Conservation (phyloP, 2,797 vertebrate genomes). For the Mergus octosetaceus region DNA sequence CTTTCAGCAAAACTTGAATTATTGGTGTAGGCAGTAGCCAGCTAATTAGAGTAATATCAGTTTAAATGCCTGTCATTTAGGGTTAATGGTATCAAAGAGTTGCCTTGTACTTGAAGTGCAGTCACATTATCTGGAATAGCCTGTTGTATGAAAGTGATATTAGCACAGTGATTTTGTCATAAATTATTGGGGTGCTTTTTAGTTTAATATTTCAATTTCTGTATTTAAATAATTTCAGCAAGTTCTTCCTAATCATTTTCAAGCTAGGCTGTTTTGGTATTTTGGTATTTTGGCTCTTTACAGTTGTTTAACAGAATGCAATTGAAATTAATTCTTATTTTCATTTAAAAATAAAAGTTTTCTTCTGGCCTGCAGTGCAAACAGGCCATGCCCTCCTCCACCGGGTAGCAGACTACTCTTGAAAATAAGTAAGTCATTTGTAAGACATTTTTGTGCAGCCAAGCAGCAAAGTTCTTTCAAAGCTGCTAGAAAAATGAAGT, state of each 20-base stretch:
- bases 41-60: constrained; percentile 84
- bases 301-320: neutral
- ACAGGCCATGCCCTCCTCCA: neutral
- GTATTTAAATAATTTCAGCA: neutral
- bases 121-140: constrained; percentile 59
- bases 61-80: constrained; percentile 81
- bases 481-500: neutral
- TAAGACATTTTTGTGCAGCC: constrained; percentile 25
- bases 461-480: constrained; percentile 29
- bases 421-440: neutral
- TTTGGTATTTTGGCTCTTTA: neutral
- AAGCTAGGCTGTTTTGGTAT: neutral
- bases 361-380: neutral
- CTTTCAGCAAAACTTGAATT: constrained; percentile 78
- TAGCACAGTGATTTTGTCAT: constrained; percentile 45
- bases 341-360: constrained; percentile 12
- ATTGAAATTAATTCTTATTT: constrained; percentile 36
- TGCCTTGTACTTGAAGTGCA: constrained; percentile 61
- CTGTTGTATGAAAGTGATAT: constrained; percentile 61
- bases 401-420: neutral
- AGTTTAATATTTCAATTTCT: constrained; percentile 51
- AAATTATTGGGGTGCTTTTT: constrained; percentile 66
- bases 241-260: neutral
- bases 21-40: constrained; percentile 74
- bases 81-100: constrained; percentile 82